Conservation (phyloP, 2,888 invertebrate genomes). For the Drosophila dives region DNA sequence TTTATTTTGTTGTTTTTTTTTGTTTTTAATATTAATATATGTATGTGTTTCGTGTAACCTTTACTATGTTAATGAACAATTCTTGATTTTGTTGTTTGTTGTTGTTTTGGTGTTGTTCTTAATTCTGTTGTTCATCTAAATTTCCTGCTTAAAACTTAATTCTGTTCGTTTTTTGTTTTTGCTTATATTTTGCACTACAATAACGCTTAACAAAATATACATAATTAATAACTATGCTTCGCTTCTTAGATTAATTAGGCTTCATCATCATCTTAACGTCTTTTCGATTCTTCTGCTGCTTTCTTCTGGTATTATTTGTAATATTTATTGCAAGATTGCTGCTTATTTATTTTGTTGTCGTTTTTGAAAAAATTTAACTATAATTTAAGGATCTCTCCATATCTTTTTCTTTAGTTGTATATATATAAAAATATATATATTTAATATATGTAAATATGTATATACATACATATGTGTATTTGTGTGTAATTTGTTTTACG, state of each 20-base stretch:
- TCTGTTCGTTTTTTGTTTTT: conserved; percentile 47
- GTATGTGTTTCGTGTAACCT: conserved; percentile 21
- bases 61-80: conserved; percentile 70
- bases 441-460: conserved; percentile 30
- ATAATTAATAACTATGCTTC: conserved; percentile 67
- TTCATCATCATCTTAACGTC: conserved; percentile 35
- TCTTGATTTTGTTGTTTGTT: conserved; percentile 30
- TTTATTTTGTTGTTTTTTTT: too few species aligned
- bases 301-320: conserved; percentile 31
- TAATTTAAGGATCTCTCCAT: conserved; percentile 44
- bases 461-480: conserved; percentile 31
- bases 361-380: conserved; percentile 77
- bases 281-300: conserved; percentile 4
- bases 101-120: conserved; percentile 17
- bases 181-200: conserved; percentile 65
- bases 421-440: conserved; percentile 66
- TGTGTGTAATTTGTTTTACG: conserved; percentile 9
- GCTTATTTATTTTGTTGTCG: conserved; percentile 36
- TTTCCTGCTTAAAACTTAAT: conserved; percentile 68
- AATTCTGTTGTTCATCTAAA: conserved; percentile 18
- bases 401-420: conserved; percentile 51
- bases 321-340: conserved; percentile 54
- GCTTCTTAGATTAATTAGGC: conserved; percentile 43
- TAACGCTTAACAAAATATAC: conserved; percentile 82
- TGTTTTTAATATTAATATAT: conserved; percentile 33